These are phyloP conservation scores for Leptopilina clavipes DNA, from an alignment of 1,140 invertebrate genomes.

Conservation along the genomic window DNA sequence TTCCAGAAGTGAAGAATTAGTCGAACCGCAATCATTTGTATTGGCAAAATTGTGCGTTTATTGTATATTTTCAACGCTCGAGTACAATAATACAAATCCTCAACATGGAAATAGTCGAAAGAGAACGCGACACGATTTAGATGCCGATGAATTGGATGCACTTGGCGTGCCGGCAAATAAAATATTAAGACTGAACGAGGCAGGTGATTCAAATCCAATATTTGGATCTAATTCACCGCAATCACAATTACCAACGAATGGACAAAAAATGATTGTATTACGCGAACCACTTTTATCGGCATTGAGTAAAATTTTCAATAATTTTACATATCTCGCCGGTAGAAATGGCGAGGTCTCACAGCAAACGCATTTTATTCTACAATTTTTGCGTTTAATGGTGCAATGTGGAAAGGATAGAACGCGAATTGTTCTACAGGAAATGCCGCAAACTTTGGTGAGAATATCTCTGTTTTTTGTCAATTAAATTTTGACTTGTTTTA, in stretches of 20 bases:
- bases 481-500: neutral
- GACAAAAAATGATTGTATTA: constrained; percentile 71
- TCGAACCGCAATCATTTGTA: constrained; percentile 85
- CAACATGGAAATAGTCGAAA: constrained; percentile 75
- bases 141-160: constrained; percentile 78
- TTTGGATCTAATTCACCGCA: constrained; percentile 76
- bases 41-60: constrained; percentile 86
- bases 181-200: constrained; percentile 79
- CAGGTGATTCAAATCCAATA: constrained; percentile 77
- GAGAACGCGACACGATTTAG: constrained; percentile 77
- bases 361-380: constrained; percentile 89
- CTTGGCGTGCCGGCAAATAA: constrained; percentile 77
- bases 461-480: too few species aligned
- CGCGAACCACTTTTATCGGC: constrained; percentile 79
- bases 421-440: constrained; percentile 84
- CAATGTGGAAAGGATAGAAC: constrained; percentile 86
- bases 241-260: constrained; percentile 69
- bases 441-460: constrained; percentile 83
- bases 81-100: constrained; percentile 77
- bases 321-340: constrained; percentile 84
- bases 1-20: constrained; percentile 78
- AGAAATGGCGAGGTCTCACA: constrained; percentile 86
- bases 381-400: constrained; percentile 87
- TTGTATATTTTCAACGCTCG: constrained; percentile 85
- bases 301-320: constrained; percentile 81